Percentiles rank a stretch among this genome's conserved stretches.
These are phyloP conservation scores for Orchesella cincta DNA, from an alignment of 1,140 invertebrate genomes.

Conservation along the genomic window DNA sequence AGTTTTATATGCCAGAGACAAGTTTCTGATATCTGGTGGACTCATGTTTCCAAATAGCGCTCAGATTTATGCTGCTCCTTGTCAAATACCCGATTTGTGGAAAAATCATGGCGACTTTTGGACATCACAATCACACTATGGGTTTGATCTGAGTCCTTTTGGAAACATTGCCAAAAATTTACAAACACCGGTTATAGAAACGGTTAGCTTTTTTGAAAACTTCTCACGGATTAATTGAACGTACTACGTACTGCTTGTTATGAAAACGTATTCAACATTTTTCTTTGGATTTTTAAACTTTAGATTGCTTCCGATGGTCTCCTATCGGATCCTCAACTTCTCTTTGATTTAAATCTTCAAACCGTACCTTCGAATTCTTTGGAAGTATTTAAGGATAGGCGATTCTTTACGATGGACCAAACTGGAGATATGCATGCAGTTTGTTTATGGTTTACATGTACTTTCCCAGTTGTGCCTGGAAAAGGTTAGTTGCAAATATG, in stretches of 20 bases:
- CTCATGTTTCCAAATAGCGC: slow-evolving; percentile 57
- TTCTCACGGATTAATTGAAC: too few relatives aligned
- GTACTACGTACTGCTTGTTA: too few relatives aligned
- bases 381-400: slow-evolving; percentile 52
- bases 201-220: too few relatives aligned
- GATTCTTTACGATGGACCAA: slow-evolving; percentile 59
- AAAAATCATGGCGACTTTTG: slow-evolving; percentile 61
- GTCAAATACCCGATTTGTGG: slow-evolving; percentile 66
- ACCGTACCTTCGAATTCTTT: slow-evolving; percentile 52
- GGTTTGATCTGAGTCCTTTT: slow-evolving; percentile 46
- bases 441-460: slow-evolving; percentile 59
- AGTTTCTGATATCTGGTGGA: slow-evolving; percentile 71
- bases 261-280: neutral
- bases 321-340: slow-evolving; percentile 56
- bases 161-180: slow-evolving; percentile 29
- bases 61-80: slow-evolving; percentile 64
- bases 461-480: slow-evolving; percentile 52
- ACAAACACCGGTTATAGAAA: slow-evolving; percentile 42
- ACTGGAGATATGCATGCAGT: slow-evolving; percentile 72
- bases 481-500: slow-evolving; percentile 27
- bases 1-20: slow-evolving; percentile 86
- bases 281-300: slow-evolving; percentile 15
- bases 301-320: slow-evolving; percentile 55
- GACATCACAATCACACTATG: slow-evolving; percentile 54
- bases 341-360: slow-evolving; percentile 55